Base-by-base conservation (phyloP, 1,140 invertebrate species). In the Holotrichia oblita region DNA sequence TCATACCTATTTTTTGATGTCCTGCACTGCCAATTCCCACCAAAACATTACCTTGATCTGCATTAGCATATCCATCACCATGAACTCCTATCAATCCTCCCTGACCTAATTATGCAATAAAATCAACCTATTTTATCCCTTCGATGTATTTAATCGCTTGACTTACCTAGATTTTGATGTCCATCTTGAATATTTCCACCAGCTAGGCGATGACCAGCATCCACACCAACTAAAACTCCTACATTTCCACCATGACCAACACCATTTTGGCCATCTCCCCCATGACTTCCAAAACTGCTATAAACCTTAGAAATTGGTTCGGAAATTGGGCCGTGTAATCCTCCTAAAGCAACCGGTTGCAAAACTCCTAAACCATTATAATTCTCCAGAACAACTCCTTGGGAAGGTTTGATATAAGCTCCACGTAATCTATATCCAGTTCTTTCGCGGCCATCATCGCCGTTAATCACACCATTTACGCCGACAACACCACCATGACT, bases 281-380 rank as follows among this genome's bases (percentile, higher is more conserved):
- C 64, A 40, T 22, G 20, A 69, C 2, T 20, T 34, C 64, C 64
- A 77, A 77, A 55, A n/a, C 59, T 86, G 76, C 82, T 85, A 76
- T 86, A 86, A 6, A 83, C 79, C 41, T 83, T 82, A 1, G 83
- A 77, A 17, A 81, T 78, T n/a, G 83, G 82, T 79, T 80, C 76
- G 76, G 81, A 77, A 12, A 84, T 77, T 10, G 81, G 79, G 34
- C 85, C 85, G 64, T 79, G 81, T 8, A 85, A 59, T 42, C 85
- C 85, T 20, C 83, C 85, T 44, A 85, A 80, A 77, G 81, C 78
- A 20, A 84, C 79, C 44, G 78, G 40, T 22, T 80, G 81, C 9
- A 85, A 76, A 24, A 80, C 74, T n/a, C 85, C 85, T n/a, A 86
- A 79, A 74, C 85, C 85, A 79, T 85, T 81, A 73, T 86, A 86